Evolutionary conservation across 64 coral and sea anemone genomes (phyloP).

Genomic region (Dendronephthya gigantea): DNA sequence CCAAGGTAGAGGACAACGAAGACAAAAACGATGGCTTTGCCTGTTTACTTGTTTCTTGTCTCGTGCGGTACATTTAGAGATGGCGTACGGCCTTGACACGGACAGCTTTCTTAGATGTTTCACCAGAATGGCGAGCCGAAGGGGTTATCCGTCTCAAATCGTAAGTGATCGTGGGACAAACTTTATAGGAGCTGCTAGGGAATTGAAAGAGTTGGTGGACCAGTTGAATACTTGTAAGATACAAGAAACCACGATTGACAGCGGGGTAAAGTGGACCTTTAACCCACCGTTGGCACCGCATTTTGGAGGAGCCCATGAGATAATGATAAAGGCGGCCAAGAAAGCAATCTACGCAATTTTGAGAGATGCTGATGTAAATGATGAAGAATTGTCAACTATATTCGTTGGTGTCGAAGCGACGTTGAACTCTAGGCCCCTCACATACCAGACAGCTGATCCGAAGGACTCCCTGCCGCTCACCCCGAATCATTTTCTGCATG

Average conservation of each 20-base stretch:
- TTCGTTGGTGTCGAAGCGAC: too few species aligned
- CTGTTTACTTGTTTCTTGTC: not conserved
- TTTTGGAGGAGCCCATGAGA: not conserved
- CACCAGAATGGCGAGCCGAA: not conserved
- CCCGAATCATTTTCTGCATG: too few species aligned
- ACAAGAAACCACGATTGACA: not conserved
- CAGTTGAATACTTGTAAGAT: not conserved
- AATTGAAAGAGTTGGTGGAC: not conserved
- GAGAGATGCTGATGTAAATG: too few species aligned
- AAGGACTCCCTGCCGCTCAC: too few species aligned
- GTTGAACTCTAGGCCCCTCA: too few species aligned
- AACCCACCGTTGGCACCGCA: not conserved
- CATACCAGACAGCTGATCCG: too few species aligned
- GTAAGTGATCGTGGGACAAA: not conserved
- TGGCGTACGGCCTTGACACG: not conserved
- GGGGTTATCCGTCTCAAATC: too few species aligned
- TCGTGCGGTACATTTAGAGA: not conserved
- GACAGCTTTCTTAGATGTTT: constrained; percentile 2
- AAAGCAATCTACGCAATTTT: not conserved
- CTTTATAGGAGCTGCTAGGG: not conserved
- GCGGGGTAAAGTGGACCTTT: not conserved
- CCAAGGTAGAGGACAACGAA: not conserved
- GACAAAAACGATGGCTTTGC: not conserved
- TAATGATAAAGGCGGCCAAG: constrained; percentile 2
- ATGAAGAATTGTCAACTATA: too few species aligned